Conservation (phyloP, 1,140 invertebrate species). For the Anoplophora glabripennis region DNA sequence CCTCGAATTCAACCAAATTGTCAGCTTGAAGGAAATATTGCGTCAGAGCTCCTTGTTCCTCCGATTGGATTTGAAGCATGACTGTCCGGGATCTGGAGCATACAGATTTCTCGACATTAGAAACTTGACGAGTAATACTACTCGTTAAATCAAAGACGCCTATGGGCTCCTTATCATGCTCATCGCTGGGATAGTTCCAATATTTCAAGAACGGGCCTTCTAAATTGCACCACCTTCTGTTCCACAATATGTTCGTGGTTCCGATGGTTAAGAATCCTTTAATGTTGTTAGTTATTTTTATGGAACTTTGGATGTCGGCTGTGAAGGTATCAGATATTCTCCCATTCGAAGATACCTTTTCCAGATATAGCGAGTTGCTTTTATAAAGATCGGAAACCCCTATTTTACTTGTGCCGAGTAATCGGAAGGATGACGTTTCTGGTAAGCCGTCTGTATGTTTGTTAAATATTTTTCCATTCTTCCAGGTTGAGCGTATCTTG, state of each 20-base stretch:
- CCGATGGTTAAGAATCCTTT: constrained; percentile 9
- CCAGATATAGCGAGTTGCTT: background rate
- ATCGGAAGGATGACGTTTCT: no score
- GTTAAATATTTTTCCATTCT: no score
- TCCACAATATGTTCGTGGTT: constrained; percentile 1
- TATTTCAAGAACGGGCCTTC: constrained; percentile 6
- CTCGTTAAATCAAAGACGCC: background rate
- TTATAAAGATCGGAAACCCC: no score
- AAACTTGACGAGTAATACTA: background rate
- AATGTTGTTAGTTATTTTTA: background rate
- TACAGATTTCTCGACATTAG: background rate
- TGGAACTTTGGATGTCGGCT: background rate
- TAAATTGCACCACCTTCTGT: constrained; percentile 11
- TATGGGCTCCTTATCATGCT: background rate
- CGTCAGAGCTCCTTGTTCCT: background rate
- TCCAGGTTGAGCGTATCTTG: no score
- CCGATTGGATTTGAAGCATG: no score
- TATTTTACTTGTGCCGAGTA: no score
- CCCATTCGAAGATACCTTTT: background rate
- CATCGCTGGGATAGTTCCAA: constrained; percentile 1
- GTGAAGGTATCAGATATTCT: background rate
- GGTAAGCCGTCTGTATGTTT: no score
- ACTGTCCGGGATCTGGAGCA: background rate
- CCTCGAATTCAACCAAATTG: background rate
- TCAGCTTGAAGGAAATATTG: background rate